Evolutionary conservation across 2,797 vertebrate genomes (phyloP), one percentile per base, ranked within the genome.

Genomic region (Gallinago nigripennis): DNA sequence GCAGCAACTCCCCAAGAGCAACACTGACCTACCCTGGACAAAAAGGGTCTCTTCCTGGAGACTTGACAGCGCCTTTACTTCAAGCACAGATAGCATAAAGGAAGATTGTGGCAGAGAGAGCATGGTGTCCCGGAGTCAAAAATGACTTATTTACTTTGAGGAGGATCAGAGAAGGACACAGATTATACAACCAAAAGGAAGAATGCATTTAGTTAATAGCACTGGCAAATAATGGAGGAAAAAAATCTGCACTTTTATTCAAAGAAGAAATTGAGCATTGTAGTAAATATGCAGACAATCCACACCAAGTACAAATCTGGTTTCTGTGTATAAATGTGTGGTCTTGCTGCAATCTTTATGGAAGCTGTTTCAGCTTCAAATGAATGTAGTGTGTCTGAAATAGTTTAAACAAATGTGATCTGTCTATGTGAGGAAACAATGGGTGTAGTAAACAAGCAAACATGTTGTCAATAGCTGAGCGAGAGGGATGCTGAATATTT

Each of bases 271-370:
- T 96, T 91, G 88, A 94, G 90, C 84, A 91, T 90, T 87, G 75
- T 78, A 93, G 96, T 95, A 96, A 95, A 92, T 88, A 94, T n/a
- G 90, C 87, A 92, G 85, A 69, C 83, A 92, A 90, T 77, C 80
- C 95, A 95, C 83, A 94, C 86, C 84, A 96, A 95, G 71, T 48
- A 61, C 63, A 87, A 86, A 81, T 95, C 95, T 95, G 76, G 84
- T 97, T 96, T 96, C 93, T 97, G 68, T 69, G 66, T 93, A 72
- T 86, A 82, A 92, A 96, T 96, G 93, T 97, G 97, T 95, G 96
- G 94, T 96, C 96, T 96, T 76, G 82, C 28, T 92, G 83, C 77
- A 88, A 73, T 91, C 80, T 95, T 95, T 72, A 58, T 64, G 70
- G 94, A 96, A 95, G 85, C 51, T 81, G 69, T 81, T 93, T 76